Evolutionary conservation across 2,888 invertebrate species (phyloP), one percentile per base, ranked within the genome.

Genomic region (Polylopha cassiicola): DNA sequence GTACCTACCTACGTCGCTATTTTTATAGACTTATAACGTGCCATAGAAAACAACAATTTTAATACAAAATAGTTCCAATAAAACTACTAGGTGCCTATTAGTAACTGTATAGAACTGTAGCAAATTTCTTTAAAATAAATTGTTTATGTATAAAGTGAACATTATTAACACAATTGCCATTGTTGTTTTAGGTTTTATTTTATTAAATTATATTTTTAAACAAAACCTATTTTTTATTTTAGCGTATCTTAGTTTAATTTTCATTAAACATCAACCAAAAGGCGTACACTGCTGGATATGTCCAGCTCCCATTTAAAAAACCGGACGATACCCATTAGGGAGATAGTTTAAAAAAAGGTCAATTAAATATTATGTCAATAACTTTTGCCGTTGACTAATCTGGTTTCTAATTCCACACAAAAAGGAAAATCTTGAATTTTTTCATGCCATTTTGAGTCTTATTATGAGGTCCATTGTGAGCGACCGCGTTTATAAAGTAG

Each of bases 121-220:
- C 24, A 53, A 44, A 61, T 63, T 58, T 71, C 73, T 73, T 73
- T 21, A 61, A 65, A 78, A 75, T 66, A 62, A 73, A 61, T 65
- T 63, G 57, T 61, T 49, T 41, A 50, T 44, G 44, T 55, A 50
- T 62, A 51, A 46, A 53, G 44, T 43, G 46, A 48, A 39, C 42
- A 31, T 51, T 43, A 59, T 57, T 61, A 65, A 69, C 62, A 63
- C 54, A 62, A 69, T 71, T 73, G 74, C 73, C 76, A 75, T 77
- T 78, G 78, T 77, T 79, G 69, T 71, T 68, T 66, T 65, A 71
- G 63, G 73, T 72, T 62, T 69, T 60, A 30, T 36, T 37, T 30
- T 47, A 73, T 65, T 72, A 74, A 75, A 76, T 72, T 73, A 73
- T 72, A 65, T 60, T 65, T 62, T 68, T 71, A 71, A 65, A 53